Percentiles rank a stretch among this genome's conserved stretches.
phyloP scores from a whole-genome alignment of 92 coral and sea anemone species.

The Zoanthus sansibaricus region DNA sequence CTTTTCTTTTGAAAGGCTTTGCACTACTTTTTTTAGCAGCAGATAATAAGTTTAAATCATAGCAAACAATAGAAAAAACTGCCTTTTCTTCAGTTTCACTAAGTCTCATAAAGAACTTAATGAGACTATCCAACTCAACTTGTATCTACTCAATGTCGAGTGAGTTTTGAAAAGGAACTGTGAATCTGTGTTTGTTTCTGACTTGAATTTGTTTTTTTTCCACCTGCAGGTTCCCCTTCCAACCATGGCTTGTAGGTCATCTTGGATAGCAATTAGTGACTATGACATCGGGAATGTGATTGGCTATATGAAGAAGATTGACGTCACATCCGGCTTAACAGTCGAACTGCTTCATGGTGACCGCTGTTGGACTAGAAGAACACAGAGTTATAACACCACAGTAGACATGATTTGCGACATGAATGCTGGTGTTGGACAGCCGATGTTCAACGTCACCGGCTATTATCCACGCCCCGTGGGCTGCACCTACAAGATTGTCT shows the following conservation, averaged over 20 bases:
- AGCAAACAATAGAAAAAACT: too few species aligned
- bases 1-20: too few species aligned
- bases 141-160: too few species aligned
- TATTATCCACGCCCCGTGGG: slow-evolving; percentile 3
- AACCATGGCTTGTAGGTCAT: slow-evolving; percentile 78
- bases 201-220: neutral
- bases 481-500: slow-evolving; percentile 67
- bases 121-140: too few species aligned
- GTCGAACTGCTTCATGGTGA: slow-evolving; percentile 82
- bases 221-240: slow-evolving; percentile 45
- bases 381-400: slow-evolving; percentile 33
- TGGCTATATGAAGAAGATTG: slow-evolving; percentile 69
- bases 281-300: slow-evolving; percentile 73
- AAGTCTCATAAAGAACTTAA: too few species aligned
- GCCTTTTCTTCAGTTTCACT: too few species aligned
- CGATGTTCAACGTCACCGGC: slow-evolving; percentile 62
- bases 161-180: too few species aligned
- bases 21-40: too few species aligned
- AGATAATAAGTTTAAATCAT: too few species aligned
- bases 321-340: slow-evolving; percentile 68
- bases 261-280: slow-evolving; percentile 59
- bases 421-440: slow-evolving; percentile 80
- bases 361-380: slow-evolving; percentile 38
- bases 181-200: neutral
- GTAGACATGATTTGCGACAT: slow-evolving; percentile 79